phyloP scores from a whole-genome alignment of 30 jellyfish, hydroid and myxozoan genomes.

The Chrysaora quinquecirrha region DNA sequence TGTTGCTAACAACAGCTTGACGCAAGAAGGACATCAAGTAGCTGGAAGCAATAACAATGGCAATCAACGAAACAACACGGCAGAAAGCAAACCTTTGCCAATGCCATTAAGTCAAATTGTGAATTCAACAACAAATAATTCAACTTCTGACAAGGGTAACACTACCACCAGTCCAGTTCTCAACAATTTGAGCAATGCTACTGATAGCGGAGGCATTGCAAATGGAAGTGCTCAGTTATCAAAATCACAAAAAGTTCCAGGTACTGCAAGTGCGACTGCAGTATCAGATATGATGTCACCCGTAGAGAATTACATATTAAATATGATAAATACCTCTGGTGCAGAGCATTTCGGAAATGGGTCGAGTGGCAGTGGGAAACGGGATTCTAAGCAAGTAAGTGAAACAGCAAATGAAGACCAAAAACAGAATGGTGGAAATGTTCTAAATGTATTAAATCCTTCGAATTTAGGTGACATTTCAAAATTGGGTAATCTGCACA shows the following conservation, averaged over 20 bases:
- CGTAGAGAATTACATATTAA: constrained; percentile 55
- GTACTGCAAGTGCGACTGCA: constrained; percentile 48
- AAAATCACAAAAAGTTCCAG: constrained; percentile 45
- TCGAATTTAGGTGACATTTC: constrained; percentile 1
- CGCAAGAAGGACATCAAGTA: neutral
- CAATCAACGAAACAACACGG: neutral
- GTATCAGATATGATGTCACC: constrained; percentile 76
- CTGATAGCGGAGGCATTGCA: too few species aligned
- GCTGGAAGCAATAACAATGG: neutral
- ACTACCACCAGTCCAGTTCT: neutral
- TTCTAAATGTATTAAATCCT: neutral
- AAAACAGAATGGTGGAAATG: neutral
- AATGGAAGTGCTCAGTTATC: neutral
- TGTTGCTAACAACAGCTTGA: constrained; percentile 12
- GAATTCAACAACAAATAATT: neutral
- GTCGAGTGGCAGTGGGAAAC: constrained; percentile 39
- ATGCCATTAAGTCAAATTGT: too few species aligned
- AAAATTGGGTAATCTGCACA: constrained; percentile 26
- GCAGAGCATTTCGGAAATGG: constrained; percentile 54
- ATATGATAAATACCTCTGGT: constrained; percentile 59
- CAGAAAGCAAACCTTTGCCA: too few species aligned
- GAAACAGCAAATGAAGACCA: constrained; percentile 3
- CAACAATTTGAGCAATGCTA: neutral
- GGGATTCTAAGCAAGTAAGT: constrained; percentile 9
- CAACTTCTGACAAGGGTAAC: neutral